Evolutionary conservation across 2,797 vertebrate genomes (phyloP), one percentile per base, ranked within the genome.

Genomic region (Tangara arthus): DNA sequence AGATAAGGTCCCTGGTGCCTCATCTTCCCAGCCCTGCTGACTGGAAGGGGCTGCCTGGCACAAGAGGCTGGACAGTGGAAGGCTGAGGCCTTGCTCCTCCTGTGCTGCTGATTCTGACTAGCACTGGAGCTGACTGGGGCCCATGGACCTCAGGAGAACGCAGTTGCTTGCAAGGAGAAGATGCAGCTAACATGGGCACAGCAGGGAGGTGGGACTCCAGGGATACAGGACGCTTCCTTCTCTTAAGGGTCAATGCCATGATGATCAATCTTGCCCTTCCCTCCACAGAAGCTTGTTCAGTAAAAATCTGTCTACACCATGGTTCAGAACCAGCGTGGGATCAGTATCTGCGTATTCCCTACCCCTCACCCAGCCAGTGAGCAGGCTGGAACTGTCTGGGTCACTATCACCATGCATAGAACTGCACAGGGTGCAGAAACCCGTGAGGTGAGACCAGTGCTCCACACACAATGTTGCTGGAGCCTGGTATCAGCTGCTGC

Each of bases 351-450:
- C 2, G 0, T 68, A 30, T 34, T 65, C 42, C n/a, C 26, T 42
- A 6, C 9, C 37, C 18, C 10, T 82, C 0, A 0, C 13, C 16
- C 1, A 2, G 49, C 14, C 56, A 44, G 35, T 1, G 3, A 46
- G 34, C 20, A 60, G 41, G 59, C 35, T 82, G 50, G 49, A 26
- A 56, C 55, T 60, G 9, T 60, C n/a, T 32, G 32, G 26, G 32
- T 35, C 11, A 7, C 53, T 68, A 3, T 15, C 18, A 37, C 20
- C n/a, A 5, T 4, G 47, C 1, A 2, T 7, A 4, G 50, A 70
- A 35, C 26, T 64, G 59, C 5, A 1, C n/a, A 68, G 30, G 10
- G 21, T 72, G 23, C 55, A 50, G 64, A 79, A 34, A 53, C 28
- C 20, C 27, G 2, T 6, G 12, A 83, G 34, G 44, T 52, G 65